These are phyloP conservation scores for Emydoidea blandingii DNA, from an alignment of 2,797 vertebrate species.

Conservation along the genomic window DNA sequence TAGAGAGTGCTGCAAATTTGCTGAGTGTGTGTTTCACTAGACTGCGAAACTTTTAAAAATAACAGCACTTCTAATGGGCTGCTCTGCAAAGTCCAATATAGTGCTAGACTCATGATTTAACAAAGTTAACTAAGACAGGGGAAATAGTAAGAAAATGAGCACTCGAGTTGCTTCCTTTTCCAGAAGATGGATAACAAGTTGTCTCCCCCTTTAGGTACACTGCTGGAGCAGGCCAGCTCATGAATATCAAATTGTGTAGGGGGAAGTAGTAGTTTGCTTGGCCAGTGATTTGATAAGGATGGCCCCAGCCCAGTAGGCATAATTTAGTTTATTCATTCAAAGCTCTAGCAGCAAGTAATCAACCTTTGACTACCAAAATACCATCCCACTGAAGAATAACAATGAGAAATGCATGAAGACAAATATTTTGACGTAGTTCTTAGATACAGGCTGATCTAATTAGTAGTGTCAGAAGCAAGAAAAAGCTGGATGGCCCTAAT, in stretches of 20 bases:
- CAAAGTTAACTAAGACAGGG: background rate
- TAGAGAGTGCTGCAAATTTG: no score
- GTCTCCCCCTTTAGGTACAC: slow-evolving; percentile 50
- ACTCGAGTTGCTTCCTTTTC: slow-evolving; percentile 65
- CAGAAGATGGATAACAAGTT: slow-evolving; percentile 69
- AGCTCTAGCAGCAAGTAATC: slow-evolving; percentile 66
- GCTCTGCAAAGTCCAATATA: slow-evolving; percentile 45
- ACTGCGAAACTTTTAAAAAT: background rate
- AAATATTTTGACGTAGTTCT: slow-evolving; percentile 75
- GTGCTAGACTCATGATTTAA: slow-evolving; percentile 29
- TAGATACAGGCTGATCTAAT: slow-evolving; percentile 74
- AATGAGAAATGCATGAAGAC: slow-evolving; percentile 77
- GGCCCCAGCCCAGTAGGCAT: slow-evolving; percentile 57
- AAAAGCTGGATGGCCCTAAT: slow-evolving; percentile 66
- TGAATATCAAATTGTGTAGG: slow-evolving; percentile 40
- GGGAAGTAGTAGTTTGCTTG: slow-evolving; percentile 35
- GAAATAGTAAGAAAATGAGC: slow-evolving; percentile 60
- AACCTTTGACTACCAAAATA: slow-evolving; percentile 75
- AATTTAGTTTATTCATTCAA: slow-evolving; percentile 58
- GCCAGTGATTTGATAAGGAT: slow-evolving; percentile 61
- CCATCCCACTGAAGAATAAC: slow-evolving; percentile 69
- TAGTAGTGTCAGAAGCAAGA: slow-evolving; percentile 73
- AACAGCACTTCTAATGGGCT: slow-evolving; percentile 22
- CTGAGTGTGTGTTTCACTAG: background rate
- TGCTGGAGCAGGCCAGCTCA: slow-evolving; percentile 60